Percentiles rank a stretch among this genome's conserved stretches.
These are phyloP conservation scores for Aphis gossypii DNA, from an alignment of 1,140 invertebrate species.

Conservation along the genomic window DNA sequence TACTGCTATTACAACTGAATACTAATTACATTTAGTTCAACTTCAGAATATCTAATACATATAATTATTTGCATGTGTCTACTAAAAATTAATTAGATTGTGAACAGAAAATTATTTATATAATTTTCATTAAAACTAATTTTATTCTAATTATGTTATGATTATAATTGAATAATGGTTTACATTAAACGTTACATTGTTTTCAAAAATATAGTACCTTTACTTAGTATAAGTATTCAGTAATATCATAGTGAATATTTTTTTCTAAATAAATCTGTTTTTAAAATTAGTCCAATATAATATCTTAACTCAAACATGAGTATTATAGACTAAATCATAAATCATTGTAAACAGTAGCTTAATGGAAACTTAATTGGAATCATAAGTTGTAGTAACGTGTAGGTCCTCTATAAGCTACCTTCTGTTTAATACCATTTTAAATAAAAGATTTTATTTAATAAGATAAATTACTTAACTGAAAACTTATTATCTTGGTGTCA, in stretches of 20 bases:
- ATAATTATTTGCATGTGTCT: not conserved
- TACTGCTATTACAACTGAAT: not conserved
- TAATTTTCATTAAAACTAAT: not conserved
- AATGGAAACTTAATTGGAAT: not conserved
- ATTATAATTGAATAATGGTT: not conserved
- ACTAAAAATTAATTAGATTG: not conserved
- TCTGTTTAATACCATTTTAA: not conserved
- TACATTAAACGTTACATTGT: not conserved
- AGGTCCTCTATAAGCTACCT: not conserved
- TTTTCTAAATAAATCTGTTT: too few relatives aligned
- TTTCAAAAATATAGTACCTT: not conserved
- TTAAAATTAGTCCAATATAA: too few relatives aligned
- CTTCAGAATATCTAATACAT: not conserved
- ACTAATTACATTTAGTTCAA: not conserved
- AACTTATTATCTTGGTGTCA: slow-evolving; percentile 15
- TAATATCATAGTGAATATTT: too few relatives aligned
- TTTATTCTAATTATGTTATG: not conserved
- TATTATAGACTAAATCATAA: not conserved
- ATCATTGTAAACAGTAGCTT: not conserved
- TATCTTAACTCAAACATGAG: not conserved
- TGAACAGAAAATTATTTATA: not conserved
- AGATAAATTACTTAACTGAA: slow-evolving; percentile 7
- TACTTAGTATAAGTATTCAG: not conserved
- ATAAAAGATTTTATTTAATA: not conserved
- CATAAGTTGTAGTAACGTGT: not conserved